Percentiles rank a stretch among this genome's conserved stretches.
Conservation (phyloP, 2,888 invertebrate genomes). For the Noctuana brunneofusca region DNA sequence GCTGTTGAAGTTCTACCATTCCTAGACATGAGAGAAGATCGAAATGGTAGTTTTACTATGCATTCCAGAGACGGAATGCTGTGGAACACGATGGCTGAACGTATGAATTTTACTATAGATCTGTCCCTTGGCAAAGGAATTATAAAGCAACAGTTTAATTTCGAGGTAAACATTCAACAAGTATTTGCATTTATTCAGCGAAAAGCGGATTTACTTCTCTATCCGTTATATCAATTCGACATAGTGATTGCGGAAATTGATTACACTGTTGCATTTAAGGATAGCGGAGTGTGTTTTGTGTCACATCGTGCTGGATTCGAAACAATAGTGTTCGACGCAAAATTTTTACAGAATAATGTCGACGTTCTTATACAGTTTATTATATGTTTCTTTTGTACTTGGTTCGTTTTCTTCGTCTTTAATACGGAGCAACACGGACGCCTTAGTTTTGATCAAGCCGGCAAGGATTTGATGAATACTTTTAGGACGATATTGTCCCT, state of each 20-base stretch:
- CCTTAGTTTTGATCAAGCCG: slow-evolving; percentile 59
- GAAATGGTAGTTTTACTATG: slow-evolving; percentile 53
- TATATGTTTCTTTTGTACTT: slow-evolving; percentile 59
- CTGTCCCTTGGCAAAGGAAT: slow-evolving; percentile 47
- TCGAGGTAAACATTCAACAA: slow-evolving; percentile 56
- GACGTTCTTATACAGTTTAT: slow-evolving; percentile 46
- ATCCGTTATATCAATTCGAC: slow-evolving; percentile 69
- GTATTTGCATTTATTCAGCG: slow-evolving; percentile 60
- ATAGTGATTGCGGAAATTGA: slow-evolving; percentile 63
- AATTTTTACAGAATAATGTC: slow-evolving; percentile 50
- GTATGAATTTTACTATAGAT: slow-evolving; percentile 68
- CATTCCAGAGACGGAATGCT: slow-evolving; percentile 62
- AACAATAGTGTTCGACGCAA: slow-evolving; percentile 60
- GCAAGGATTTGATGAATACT: slow-evolving; percentile 68
- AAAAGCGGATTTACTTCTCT: slow-evolving; percentile 61
- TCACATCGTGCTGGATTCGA: slow-evolving; percentile 66
- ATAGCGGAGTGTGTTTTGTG: slow-evolving; percentile 69
- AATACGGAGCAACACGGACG: slow-evolving; percentile 50
- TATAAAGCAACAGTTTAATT: slow-evolving; percentile 57
- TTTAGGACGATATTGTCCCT: slow-evolving; percentile 60
- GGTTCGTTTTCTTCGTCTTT: slow-evolving; percentile 62
- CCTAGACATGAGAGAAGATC: slow-evolving; percentile 46
- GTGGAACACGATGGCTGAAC: slow-evolving; percentile 61
- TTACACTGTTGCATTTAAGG: slow-evolving; percentile 58
- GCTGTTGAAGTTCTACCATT: slow-evolving; percentile 59